These are phyloP conservation scores for Amphilophus citrinellus DNA, from an alignment of 2,113 vertebrate genomes.

Conservation along the genomic window DNA sequence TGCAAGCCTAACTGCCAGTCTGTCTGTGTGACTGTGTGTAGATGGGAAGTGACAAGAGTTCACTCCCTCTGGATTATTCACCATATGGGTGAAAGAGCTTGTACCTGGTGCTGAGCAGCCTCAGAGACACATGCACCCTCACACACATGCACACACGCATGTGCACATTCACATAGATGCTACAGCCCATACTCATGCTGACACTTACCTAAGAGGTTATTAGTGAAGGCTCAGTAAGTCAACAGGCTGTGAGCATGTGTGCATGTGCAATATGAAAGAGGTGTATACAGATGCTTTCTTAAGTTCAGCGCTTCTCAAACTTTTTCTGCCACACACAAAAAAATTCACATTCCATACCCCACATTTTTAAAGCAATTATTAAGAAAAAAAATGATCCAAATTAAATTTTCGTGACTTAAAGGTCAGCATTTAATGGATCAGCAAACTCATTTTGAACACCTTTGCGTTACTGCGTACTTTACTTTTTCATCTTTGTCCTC, in stretches of 20 bases:
- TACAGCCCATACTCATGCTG: not conserved
- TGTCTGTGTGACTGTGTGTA: slow-evolving; percentile 10
- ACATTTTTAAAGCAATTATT: not conserved
- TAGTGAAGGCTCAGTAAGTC: slow-evolving; percentile 31
- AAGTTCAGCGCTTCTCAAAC: not conserved
- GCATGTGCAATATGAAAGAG: not conserved
- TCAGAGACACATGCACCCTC: slow-evolving; percentile 14
- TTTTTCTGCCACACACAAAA: not conserved
- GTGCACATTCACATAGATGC: not conserved
- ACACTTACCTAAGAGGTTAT: slow-evolving; percentile 32
- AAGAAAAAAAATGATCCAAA: not conserved
- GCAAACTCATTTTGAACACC: not conserved
- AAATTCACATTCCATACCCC: not conserved
- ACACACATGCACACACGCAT: not conserved
- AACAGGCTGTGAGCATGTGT: not conserved
- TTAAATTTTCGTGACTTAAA: not conserved
- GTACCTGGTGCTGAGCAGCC: slow-evolving; percentile 58
- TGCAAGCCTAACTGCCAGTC: slow-evolving; percentile 1
- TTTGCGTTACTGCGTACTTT: not conserved
- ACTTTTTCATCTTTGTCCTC: not conserved
- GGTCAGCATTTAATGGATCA: not conserved
- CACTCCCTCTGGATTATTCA: slow-evolving; percentile 62
- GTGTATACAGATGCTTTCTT: not conserved
- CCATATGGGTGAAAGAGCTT: slow-evolving; percentile 68
- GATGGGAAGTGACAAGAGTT: slow-evolving; percentile 66